Base-by-base conservation (phyloP, 2,113 vertebrate species). In the Amphilophus citrinellus region DNA sequence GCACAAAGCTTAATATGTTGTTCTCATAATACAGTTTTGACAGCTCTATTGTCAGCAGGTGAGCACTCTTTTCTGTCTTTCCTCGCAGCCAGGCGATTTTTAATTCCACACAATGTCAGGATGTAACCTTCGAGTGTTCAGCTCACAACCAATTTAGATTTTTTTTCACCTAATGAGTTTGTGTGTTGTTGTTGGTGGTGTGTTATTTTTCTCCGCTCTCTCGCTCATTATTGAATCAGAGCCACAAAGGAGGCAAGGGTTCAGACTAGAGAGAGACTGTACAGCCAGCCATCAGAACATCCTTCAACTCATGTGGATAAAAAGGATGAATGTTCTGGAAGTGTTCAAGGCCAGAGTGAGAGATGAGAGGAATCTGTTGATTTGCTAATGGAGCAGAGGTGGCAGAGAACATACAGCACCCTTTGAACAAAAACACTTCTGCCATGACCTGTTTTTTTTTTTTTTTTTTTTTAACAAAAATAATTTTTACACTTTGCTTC, bases 331-430 rank as follows among this genome's bases (percentile, higher is more conserved):
- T 88, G 80, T 78, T 84, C 35, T 80, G 80, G 61, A 90, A 86
- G 84, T 92, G 82, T 93, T 93, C 91, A 93, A 87, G 92, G 93
- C 88, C 90, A 83, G 79, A 85, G 78, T 35, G 79, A 90, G 83
- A 44, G 81, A 87, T 80, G 88, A 90, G 90, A 87, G 82, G 82
- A 91, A 89, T 93, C 85, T 89, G 91, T 92, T 92, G 89, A 89
- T 93, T 90, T 89, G 82, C 90, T 92, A 93, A 94, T 94, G 87
- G 85, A 86, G 86, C 82, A 77, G 86, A 84, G 82, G 86, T 87
- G 84, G 61, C 66, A 44, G 82, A 76, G 82, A 57, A 60, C 61
- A 66, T 56, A 80, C 71, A 77, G 81, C 42, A 50, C 37, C 57
- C 22, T 61, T 22, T 82, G 76, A 76, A 62, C 65, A 86, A 87